Conservation (phyloP, 2,888 invertebrate genomes). For the Chromoteleia sp. region DNA sequence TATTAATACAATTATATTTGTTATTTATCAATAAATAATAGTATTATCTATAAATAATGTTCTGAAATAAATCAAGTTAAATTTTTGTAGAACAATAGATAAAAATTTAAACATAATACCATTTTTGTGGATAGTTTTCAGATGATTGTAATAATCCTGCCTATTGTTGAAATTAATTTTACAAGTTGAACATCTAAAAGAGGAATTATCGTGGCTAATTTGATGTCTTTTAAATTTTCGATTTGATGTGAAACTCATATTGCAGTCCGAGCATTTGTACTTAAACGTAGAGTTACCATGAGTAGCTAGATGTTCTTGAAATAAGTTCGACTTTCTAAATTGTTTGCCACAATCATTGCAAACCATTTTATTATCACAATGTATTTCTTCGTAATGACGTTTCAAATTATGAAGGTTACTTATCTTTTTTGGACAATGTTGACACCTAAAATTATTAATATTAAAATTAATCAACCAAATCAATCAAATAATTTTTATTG, state of each 20-base stretch:
- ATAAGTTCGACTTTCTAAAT: slow-evolving; percentile 87
- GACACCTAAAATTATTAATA: slow-evolving; percentile 73
- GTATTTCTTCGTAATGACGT: slow-evolving; percentile 86
- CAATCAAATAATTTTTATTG: background rate
- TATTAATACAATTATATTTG: background rate
- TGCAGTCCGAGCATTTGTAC: slow-evolving; percentile 86
- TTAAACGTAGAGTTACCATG: slow-evolving; percentile 84
- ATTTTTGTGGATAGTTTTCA: slow-evolving; percentile 81
- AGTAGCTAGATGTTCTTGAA: slow-evolving; percentile 86
- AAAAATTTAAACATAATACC: slow-evolving; percentile 19
- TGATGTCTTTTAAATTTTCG: slow-evolving; percentile 86
- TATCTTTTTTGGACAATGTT: slow-evolving; percentile 85
- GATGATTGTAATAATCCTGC: slow-evolving; percentile 85
- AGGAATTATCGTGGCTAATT: slow-evolving; percentile 80
- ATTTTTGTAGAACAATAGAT: no score
- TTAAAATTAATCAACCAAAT: background rate
- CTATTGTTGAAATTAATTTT: slow-evolving; percentile 85
- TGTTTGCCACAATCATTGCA: slow-evolving; percentile 85
- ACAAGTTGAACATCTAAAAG: slow-evolving; percentile 81
- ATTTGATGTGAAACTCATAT: slow-evolving; percentile 85
- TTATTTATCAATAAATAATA: background rate
- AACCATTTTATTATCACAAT: slow-evolving; percentile 81
- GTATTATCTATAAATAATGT: background rate
- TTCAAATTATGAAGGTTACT: slow-evolving; percentile 86
- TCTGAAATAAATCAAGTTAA: slow-evolving; percentile 1